phyloP scores from a whole-genome alignment of 2,113 vertebrate genomes.

The Nannobrachium achirus region DNA sequence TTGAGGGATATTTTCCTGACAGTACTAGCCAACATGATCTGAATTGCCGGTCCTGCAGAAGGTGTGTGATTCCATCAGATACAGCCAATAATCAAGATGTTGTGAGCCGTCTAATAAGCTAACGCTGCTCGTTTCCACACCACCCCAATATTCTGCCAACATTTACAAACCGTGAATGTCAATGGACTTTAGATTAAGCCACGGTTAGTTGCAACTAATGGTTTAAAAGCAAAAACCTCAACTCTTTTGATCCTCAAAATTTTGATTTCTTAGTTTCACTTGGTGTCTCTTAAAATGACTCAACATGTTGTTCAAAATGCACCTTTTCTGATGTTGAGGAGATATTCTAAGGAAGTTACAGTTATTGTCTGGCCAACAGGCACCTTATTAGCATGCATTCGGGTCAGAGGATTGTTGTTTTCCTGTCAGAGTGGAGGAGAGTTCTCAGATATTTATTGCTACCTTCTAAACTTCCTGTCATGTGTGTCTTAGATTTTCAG shows the following conservation, averaged over 20 bases:
- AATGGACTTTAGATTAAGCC: not conserved
- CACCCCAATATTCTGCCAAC: not conserved
- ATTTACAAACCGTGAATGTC: not conserved
- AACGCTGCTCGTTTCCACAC: not conserved
- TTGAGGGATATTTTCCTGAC: not conserved
- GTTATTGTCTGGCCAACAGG: too few relatives aligned
- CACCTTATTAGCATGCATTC: not conserved
- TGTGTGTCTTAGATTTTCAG: not conserved
- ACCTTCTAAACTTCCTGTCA: constrained; percentile 16
- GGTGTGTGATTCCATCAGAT: constrained; percentile 29
- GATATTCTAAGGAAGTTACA: not conserved
- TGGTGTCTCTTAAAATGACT: not conserved
- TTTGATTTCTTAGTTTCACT: not conserved
- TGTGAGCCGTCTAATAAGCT: not conserved
- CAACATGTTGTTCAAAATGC: not conserved
- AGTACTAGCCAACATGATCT: too few relatives aligned
- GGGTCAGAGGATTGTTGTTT: constrained; percentile 57
- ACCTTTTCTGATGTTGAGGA: not conserved
- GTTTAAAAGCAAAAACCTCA: not conserved
- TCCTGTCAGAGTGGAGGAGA: constrained; percentile 22
- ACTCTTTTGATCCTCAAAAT: not conserved
- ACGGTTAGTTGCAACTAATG: not conserved
- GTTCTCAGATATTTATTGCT: not conserved
- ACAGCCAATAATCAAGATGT: too few relatives aligned
- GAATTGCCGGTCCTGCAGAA: constrained; percentile 24